Evolutionary conservation across 2,888 invertebrate species (phyloP).

Genomic region (Oscheius sp.): DNA sequence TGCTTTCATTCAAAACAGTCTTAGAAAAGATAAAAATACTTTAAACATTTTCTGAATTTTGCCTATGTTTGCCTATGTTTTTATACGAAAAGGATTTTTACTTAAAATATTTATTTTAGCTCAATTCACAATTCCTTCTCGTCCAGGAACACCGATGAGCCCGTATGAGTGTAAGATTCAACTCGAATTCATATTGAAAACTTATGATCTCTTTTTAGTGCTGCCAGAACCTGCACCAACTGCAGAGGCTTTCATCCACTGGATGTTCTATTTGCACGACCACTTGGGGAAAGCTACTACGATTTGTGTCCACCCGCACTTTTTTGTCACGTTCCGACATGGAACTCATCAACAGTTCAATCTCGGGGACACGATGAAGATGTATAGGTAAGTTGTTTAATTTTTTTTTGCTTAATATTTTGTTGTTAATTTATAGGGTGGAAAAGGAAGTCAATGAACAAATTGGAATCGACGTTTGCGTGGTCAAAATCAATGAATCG

Average conservation of each 20-base stretch:
- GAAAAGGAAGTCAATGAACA: conserved; percentile 34
- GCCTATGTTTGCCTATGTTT: too few relatives aligned
- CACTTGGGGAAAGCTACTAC: conserved; percentile 37
- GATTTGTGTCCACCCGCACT: conserved; percentile 39
- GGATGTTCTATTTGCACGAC: conserved; percentile 40
- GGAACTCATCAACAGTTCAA: conserved; percentile 43
- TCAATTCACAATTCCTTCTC: too few relatives aligned
- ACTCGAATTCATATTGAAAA: conserved; percentile 36
- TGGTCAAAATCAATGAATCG: conserved; percentile 41
- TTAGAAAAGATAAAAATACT: too few relatives aligned
- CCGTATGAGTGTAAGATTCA: conserved; percentile 31
- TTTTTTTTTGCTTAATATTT: conserved; percentile 34
- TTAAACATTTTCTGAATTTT: conserved; percentile 27
- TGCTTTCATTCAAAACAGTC: too few relatives aligned
- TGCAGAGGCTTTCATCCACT: conserved; percentile 34
- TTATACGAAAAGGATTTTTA: too few relatives aligned
- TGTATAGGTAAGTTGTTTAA: conserved; percentile 38
- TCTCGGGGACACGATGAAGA: conserved; percentile 35
- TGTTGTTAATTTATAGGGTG: conserved; percentile 36
- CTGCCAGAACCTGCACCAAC: conserved; percentile 44
- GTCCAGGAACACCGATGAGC: conserved; percentile 33
- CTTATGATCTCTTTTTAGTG: conserved; percentile 40
- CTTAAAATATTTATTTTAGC: too few relatives aligned
- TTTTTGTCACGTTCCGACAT: conserved; percentile 42
- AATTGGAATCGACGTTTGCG: conserved; percentile 32